Conservation (phyloP, 2,797 vertebrate genomes). For the Ammospiza maritima region DNA sequence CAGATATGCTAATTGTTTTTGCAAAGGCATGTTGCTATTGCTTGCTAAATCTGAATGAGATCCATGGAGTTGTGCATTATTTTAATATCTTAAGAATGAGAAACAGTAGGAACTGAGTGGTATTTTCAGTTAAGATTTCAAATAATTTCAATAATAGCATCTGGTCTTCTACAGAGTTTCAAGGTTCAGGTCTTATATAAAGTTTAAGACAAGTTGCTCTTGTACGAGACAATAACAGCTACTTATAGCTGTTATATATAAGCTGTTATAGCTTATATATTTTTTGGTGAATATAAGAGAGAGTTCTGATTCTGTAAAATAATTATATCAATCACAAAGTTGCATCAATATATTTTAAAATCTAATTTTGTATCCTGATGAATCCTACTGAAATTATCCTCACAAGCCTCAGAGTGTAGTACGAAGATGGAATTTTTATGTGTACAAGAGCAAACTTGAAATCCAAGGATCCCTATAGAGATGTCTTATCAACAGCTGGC, state of each 20-base stretch:
- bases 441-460: neutral
- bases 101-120: neutral
- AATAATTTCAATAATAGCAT: accelerated
- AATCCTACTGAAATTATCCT: neutral
- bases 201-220: neutral
- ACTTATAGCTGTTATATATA: neutral
- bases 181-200: neutral
- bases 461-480: neutral
- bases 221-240: neutral
- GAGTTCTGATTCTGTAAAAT: neutral
- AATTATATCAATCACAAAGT: neutral
- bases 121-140: neutral
- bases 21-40: neutral
- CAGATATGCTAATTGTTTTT: neutral
- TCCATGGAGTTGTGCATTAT: neutral
- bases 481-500: neutral
- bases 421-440: neutral
- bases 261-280: neutral
- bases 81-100: neutral
- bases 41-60: neutral
- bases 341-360: neutral
- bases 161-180: neutral
- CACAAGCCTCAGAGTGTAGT: neutral
- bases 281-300: neutral
- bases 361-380: neutral